A percentile compares a stretch with the other conserved stretches of the same genome.
Evolutionary conservation across 2,888 invertebrate genomes (phyloP).

Genomic region (Seira musarum): DNA sequence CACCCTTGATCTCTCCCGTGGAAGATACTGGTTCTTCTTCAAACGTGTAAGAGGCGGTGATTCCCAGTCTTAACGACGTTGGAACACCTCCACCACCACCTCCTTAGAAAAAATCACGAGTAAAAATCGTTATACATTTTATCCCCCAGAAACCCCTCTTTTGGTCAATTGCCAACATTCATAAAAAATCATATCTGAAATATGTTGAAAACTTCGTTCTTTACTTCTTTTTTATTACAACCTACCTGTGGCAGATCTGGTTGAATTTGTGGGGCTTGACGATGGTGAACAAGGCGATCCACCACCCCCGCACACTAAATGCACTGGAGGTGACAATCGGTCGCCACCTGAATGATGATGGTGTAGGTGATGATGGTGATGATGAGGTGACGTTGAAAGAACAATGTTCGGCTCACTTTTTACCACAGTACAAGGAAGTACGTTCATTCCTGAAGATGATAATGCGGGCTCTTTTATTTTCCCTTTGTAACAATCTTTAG

Average conservation of each 20-base stretch:
- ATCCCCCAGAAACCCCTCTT: not conserved
- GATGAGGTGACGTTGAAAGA: conserved; percentile 40
- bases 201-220: too few species aligned
- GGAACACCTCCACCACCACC: conserved; percentile 48
- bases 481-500: not conserved
- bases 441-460: conserved; percentile 42
- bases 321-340: conserved; percentile 44
- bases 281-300: conserved; percentile 35
- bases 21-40: conserved; percentile 62
- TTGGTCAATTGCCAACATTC: not conserved
- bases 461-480: conserved; percentile 1
- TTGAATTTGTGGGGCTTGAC: conserved; percentile 34
- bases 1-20: conserved; percentile 28
- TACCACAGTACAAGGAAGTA: conserved; percentile 46
- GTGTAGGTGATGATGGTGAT: conserved; percentile 23
- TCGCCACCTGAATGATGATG: conserved; percentile 28
- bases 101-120: conserved; percentile 31
- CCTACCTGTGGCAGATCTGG: conserved; percentile 43
- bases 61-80: conserved; percentile 64
- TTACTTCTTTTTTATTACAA: not conserved
- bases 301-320: conserved; percentile 46
- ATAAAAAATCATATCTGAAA: not conserved
- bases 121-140: not conserved
- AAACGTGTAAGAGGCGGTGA: conserved; percentile 68
- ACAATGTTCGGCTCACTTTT: conserved; percentile 53